These are phyloP conservation scores for Pemphredon lugubris DNA, from an alignment of 2,888 invertebrate genomes.

Conservation along the genomic window DNA sequence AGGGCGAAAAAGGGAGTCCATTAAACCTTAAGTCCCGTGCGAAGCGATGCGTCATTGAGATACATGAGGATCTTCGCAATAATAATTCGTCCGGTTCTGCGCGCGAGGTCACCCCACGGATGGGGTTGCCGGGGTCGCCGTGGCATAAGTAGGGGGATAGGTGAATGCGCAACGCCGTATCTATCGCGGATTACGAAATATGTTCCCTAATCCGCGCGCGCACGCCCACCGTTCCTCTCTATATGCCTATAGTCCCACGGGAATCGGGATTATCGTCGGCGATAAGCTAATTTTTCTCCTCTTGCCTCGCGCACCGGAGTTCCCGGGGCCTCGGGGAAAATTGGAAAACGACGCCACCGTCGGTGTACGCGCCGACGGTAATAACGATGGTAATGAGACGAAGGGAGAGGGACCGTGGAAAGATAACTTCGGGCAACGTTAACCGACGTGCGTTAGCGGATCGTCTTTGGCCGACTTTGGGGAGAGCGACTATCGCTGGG, in stretches of 20 bases:
- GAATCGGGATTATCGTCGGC: conserved; percentile 70
- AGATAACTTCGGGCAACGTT: background rate
- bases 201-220: conserved; percentile 75
- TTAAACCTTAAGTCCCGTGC: conserved; percentile 80
- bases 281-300: conserved; percentile 76
- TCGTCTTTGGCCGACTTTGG: background rate
- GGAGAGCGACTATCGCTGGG: background rate
- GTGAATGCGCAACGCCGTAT: conserved; percentile 60
- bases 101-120: conserved; percentile 53
- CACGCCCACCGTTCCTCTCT: conserved; percentile 71
- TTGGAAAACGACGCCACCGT: conserved; percentile 55
- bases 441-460: background rate
- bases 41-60: conserved; percentile 79
- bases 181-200: conserved; percentile 79
- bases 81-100: conserved; percentile 73
- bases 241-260: conserved; percentile 55
- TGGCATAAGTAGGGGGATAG: conserved; percentile 59
- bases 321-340: conserved; percentile 44
- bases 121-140: conserved; percentile 70
- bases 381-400: conserved; percentile 65
- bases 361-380: conserved; percentile 27
- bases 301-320: conserved; percentile 4
- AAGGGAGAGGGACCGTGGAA: conserved; percentile 2
- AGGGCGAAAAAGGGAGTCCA: conserved; percentile 68
- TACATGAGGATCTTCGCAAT: conserved; percentile 74